Percentiles rank a stretch among this genome's conserved stretches.
Evolutionary conservation across 37 sponge, comb jelly and placozoan genomes (phyloP).

Genomic region (Theonella swinhoei): DNA sequence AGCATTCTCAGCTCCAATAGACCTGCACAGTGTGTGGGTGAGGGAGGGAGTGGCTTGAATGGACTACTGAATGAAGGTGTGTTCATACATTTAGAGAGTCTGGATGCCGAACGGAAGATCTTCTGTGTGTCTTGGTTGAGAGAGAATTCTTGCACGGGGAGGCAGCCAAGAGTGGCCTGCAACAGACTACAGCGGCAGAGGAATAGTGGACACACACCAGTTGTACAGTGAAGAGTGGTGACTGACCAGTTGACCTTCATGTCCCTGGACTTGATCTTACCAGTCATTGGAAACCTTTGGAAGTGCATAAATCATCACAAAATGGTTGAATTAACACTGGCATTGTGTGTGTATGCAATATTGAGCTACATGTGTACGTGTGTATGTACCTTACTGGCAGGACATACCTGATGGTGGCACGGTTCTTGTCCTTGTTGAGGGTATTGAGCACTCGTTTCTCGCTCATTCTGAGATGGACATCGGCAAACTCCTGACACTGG

Average conservation of each 20-base stretch:
- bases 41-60: background rate
- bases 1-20: slow-evolving; percentile 69
- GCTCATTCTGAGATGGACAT: slow-evolving; percentile 86
- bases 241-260: slow-evolving; percentile 98
- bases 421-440: slow-evolving; percentile 92
- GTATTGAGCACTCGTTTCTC: slow-evolving; percentile 91
- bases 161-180: slow-evolving; percentile 92
- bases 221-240: background rate
- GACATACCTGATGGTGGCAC: slow-evolving; percentile 83
- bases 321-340: too few relatives aligned
- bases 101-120: slow-evolving; percentile 78
- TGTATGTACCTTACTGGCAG: too few relatives aligned
- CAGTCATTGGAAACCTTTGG: slow-evolving; percentile 84
- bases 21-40: slow-evolving; percentile 47
- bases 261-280: slow-evolving; percentile 90
- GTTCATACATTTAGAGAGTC: slow-evolving; percentile 76
- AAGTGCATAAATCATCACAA: too few relatives aligned
- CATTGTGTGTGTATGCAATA: too few relatives aligned
- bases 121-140: slow-evolving; percentile 95
- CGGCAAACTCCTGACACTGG: slow-evolving; percentile 87
- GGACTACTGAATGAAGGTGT: background rate
- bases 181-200: slow-evolving; percentile 67
- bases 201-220: background rate
- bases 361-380: too few relatives aligned
- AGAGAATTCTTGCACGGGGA: slow-evolving; percentile 88